Conservation (phyloP, 2,888 invertebrate genomes). For the Girardia tigrina region DNA sequence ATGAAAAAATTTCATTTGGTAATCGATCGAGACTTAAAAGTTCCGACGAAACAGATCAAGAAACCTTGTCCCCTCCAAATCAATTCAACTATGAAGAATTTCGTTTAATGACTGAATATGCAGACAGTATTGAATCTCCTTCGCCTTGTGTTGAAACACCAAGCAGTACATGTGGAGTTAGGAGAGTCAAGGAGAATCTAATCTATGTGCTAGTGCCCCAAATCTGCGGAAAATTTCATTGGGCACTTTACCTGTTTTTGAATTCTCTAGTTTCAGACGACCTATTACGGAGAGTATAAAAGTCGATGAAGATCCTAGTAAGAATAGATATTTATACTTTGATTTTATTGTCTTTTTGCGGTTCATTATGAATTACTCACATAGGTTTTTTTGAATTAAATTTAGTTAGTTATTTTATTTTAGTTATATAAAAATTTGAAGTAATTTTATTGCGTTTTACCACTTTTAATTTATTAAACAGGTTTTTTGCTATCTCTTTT, state of each 20-base stretch:
- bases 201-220: background rate
- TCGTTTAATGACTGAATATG: background rate
- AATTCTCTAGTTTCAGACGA: background rate
- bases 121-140: background rate
- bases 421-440: no score
- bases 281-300: background rate
- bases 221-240: background rate
- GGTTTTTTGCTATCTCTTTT: no score
- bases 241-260: background rate
- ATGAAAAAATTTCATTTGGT: background rate
- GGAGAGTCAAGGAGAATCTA: background rate
- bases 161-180: background rate
- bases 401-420: no score
- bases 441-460: no score
- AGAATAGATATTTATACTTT: no score
- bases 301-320: background rate
- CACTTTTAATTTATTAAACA: no score
- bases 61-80: background rate
- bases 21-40: background rate
- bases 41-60: background rate
- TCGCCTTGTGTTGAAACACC: background rate
- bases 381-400: no score
- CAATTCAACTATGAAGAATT: background rate
- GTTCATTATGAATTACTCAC: no score
- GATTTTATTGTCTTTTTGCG: no score